phyloP scores from a whole-genome alignment of 2,888 invertebrate species.

The Pristionchus arcanus region DNA sequence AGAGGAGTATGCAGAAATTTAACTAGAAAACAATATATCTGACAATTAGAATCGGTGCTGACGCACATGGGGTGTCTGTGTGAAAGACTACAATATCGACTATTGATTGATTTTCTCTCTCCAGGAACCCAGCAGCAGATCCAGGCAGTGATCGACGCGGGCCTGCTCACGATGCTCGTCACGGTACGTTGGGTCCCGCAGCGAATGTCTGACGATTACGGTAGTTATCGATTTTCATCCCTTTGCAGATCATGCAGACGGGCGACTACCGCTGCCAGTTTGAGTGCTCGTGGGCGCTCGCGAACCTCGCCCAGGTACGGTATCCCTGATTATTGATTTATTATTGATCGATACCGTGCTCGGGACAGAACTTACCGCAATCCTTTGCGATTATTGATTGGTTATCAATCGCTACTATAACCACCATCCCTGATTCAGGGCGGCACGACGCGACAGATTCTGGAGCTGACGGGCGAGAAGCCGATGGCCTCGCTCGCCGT shows the following conservation, averaged over 20 bases:
- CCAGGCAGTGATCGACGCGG: slow-evolving; percentile 86
- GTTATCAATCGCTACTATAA: not conserved
- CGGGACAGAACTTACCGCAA: not conserved
- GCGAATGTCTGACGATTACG: slow-evolving; percentile 12
- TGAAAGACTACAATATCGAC: not conserved
- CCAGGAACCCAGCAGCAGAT: slow-evolving; percentile 80
- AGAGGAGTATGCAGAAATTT: not conserved
- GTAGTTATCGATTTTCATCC: slow-evolving; percentile 85
- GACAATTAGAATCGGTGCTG: not conserved
- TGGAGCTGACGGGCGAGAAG: slow-evolving; percentile 63
- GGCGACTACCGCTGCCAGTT: slow-evolving; percentile 84
- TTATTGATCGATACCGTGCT: not conserved
- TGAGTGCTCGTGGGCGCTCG: slow-evolving; percentile 97
- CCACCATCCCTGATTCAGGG: slow-evolving; percentile 53
- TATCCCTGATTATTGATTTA: not conserved
- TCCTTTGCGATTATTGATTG: too few species aligned
- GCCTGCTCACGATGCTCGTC: slow-evolving; percentile 86
- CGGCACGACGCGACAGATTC: slow-evolving; percentile 67
- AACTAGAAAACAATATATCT: not conserved
- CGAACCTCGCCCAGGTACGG: slow-evolving; percentile 82
- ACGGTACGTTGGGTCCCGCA: slow-evolving; percentile 81
- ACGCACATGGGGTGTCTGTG: not conserved
- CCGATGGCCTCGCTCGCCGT: slow-evolving; percentile 66
- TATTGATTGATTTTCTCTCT: not conserved
- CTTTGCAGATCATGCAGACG: slow-evolving; percentile 74